These are phyloP conservation scores for Hyposmocoma kahamanoa DNA, from an alignment of 1,140 invertebrate genomes.

Conservation along the genomic window DNA sequence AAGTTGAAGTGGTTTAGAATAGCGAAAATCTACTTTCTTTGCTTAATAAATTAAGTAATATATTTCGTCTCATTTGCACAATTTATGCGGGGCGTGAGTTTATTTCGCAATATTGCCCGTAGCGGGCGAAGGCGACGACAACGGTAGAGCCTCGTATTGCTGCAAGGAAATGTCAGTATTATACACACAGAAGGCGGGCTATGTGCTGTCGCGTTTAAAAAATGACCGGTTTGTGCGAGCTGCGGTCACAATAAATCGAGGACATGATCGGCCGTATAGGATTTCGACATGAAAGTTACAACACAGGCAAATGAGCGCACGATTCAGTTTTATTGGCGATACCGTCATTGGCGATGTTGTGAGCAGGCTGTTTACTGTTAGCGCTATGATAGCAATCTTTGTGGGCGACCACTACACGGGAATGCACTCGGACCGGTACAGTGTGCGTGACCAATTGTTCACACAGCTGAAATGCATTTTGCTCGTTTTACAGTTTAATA, in stretches of 20 bases:
- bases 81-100: slow-evolving; percentile 10
- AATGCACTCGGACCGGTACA: not conserved
- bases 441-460: not conserved
- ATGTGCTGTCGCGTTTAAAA: too few relatives aligned
- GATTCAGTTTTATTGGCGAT: not conserved
- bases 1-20: slow-evolving; percentile 5
- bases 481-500: not conserved
- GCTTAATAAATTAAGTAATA: slow-evolving; percentile 9
- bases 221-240: not conserved
- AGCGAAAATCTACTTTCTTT: not conserved
- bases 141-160: not conserved
- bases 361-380: not conserved
- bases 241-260: not conserved
- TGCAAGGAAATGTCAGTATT: not conserved
- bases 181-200: not conserved
- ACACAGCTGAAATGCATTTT: too few relatives aligned
- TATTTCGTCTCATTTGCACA: slow-evolving; percentile 11
- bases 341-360: not conserved
- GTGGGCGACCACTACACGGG: slow-evolving; percentile 2
- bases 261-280: not conserved
- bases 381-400: not conserved
- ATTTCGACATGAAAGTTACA: not conserved
- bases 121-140: not conserved
- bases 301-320: not conserved
- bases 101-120: slow-evolving; percentile 7